Evolutionary conservation across 1,140 invertebrate species (phyloP).

Genomic region (Hermatobates lingyangjiaoensis): DNA sequence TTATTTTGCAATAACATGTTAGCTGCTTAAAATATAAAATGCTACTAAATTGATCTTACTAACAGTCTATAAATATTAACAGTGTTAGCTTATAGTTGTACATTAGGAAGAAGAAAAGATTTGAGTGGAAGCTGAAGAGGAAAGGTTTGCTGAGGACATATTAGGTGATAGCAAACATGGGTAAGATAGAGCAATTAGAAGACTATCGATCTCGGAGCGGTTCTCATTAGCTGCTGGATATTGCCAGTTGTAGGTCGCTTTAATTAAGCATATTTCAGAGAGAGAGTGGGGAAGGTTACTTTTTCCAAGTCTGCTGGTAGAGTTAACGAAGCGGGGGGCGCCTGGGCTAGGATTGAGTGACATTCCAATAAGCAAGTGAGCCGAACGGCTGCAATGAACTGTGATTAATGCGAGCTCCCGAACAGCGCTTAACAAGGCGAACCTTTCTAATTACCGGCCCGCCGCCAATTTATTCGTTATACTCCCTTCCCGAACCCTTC

Average conservation of each 20-base stretch:
- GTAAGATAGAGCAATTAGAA: too few relatives aligned
- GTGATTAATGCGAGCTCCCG: slow-evolving; percentile 32
- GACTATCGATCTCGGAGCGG: too few relatives aligned
- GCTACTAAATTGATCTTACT: too few relatives aligned
- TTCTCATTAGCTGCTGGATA: too few relatives aligned
- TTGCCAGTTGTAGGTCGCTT: neutral
- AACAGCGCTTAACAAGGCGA: slow-evolving; percentile 22
- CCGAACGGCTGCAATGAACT: slow-evolving; percentile 20
- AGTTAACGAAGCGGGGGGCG: slow-evolving; percentile 8
- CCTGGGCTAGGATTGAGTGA: slow-evolving; percentile 11
- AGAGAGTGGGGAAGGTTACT: neutral
- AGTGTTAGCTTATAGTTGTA: too few relatives aligned
- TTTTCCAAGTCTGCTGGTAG: slow-evolving; percentile 3
- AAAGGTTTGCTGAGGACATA: too few relatives aligned
- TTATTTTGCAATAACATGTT: too few relatives aligned
- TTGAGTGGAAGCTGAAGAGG: too few relatives aligned
- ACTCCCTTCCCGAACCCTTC: neutral
- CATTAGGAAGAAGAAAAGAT: too few relatives aligned
- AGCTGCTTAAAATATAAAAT: too few relatives aligned
- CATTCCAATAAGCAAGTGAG: slow-evolving; percentile 14
- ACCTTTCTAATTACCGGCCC: slow-evolving; percentile 22
- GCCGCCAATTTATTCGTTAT: slow-evolving; percentile 11
- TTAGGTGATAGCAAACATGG: too few relatives aligned
- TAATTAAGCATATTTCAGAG: slow-evolving; percentile 1
- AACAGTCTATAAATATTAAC: too few relatives aligned